Evolutionary conservation across 2,888 invertebrate genomes (phyloP), one percentile per base, ranked within the genome.

Genomic region (Steinernema scapterisci): DNA sequence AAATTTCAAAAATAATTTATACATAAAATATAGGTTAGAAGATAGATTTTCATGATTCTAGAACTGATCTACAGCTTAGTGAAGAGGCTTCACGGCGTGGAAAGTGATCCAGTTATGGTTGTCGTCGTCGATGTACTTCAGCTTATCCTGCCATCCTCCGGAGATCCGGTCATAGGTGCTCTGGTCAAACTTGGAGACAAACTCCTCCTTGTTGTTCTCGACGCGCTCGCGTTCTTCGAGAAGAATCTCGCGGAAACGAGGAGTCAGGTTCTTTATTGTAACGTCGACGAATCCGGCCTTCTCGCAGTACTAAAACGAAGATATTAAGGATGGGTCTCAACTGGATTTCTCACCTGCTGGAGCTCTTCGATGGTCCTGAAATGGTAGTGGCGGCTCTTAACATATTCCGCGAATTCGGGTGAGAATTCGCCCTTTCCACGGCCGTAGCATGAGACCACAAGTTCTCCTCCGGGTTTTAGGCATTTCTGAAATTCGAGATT

Each of bases 391-490:
- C 91, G 84, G 78, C 90, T 89, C 48, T 87, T 86, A 16, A 91
- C 90, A 79, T 91, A 91, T 5, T 88, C 83, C 75, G 88, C 83
- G 83, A 90, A 91, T 38, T 88, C 87, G 2, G 73, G 74, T 43
- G 46, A 46, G 78, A 89, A 89, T 27, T 88, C 88, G 70, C 89
- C 89, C 71, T 88, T 86, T 63, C 90, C 90, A 74, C 89, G 89
- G 80, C 90, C 90, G 85, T 91, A 91, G 85, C 91, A 91, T 5
- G 90, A 88, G 75, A 90, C 89, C 19, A 91, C 84, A 19, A 91
- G 83, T 75, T 88, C 87, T 5, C 91, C 91, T 16, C 91, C 91
- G 0, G 90, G 90, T 80, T 89, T 90, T 76, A 91, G 83, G 88
- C 89, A 89, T 82, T 88, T 88, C 90, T 91, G 82, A 74, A 82